Base-by-base conservation (phyloP, 2,113 vertebrate species). In the Mesocricetus auratus region DNA sequence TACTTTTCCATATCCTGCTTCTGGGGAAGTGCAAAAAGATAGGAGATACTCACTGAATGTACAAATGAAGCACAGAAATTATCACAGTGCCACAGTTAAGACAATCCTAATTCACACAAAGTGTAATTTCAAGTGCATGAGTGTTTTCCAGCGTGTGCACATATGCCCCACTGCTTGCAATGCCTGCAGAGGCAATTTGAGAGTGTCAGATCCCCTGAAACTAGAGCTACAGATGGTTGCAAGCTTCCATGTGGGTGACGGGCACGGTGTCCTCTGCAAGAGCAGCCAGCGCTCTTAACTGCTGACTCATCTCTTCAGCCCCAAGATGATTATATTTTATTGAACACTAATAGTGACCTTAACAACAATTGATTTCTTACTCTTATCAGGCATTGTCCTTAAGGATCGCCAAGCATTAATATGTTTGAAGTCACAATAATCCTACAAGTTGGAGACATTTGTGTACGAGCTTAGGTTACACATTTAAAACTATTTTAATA, bases 271-370 rank as follows among this genome's bases (percentile, higher is more conserved):
- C 58, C n/a, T 85, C 3, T 31, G 58, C 24, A 62, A 31, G 15
- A 85, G 58, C n/a, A 85, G n/a, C 26, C 58, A 31, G n/a, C 64
- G 24, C n/a, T 64, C 58, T 45, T 64, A 64, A 45, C 81, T 64
- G 13, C 81, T 31, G 15, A 85, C 26, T 42, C n/a, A 64, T 85
- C 58, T 85, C 24, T 83, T 60, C 58, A 64, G 81, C 22, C 58
- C 58, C 26, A 87, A 83, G 66, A 79, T 81, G 22, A 26, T 95
- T 81, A 9, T 3, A 50, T 91, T 95, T 74, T 93, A 68, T 89
- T 53, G 21, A 24, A 79, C 69, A 26, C 17, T 81, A 83, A 9
- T 77, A 77, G 36, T 74, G 60, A 53, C 24, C 47, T n/a, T 24
- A 15, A 75, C 22, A 50, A 58, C 69, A 73, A 83, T 53, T 82